Conservation (phyloP, 2,888 invertebrate genomes). For the Mesochorus sp. region DNA sequence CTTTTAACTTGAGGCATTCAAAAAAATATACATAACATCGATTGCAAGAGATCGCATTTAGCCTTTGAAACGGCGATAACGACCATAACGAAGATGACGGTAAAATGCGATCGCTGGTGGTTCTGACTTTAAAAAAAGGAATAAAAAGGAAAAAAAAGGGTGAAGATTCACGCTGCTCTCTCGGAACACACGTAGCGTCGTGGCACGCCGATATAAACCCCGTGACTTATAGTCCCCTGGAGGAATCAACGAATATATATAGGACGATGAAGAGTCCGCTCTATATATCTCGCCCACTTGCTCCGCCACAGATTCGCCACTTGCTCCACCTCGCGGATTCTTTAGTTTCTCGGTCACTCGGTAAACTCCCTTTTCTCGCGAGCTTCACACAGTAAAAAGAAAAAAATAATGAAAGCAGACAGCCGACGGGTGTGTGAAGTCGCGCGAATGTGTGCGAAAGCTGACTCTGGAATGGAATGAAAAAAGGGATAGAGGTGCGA, state of each 20-base stretch:
- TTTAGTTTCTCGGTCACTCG: slow-evolving; percentile 30
- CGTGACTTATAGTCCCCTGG: slow-evolving; percentile 51
- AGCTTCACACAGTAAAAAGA: slow-evolving; percentile 17
- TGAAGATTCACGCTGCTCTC: not conserved
- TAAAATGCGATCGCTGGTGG: no score
- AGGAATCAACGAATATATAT: slow-evolving; percentile 59
- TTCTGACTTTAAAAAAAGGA: not conserved
- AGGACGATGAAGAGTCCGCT: slow-evolving; percentile 22
- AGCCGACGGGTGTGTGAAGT: not conserved
- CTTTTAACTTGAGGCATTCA: no score
- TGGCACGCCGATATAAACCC: slow-evolving; percentile 49
- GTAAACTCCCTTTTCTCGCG: not conserved
- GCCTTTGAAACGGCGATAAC: no score
- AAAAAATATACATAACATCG: no score
- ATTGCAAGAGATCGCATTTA: no score
- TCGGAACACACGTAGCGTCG: not conserved
- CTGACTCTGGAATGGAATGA: not conserved
- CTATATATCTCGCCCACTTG: slow-evolving; percentile 1
- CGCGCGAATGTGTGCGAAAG: not conserved
- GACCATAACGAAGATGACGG: no score
- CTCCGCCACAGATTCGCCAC: slow-evolving; percentile 2
- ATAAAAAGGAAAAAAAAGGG: not conserved
- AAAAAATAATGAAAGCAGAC: not conserved
- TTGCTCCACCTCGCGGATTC: not conserved
- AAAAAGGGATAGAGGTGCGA: slow-evolving; percentile 17